A percentile compares a stretch with the other conserved stretches of the same genome.
Evolutionary conservation across 2,113 vertebrate genomes (phyloP).

Genomic region (Gallinago jamesoni): DNA sequence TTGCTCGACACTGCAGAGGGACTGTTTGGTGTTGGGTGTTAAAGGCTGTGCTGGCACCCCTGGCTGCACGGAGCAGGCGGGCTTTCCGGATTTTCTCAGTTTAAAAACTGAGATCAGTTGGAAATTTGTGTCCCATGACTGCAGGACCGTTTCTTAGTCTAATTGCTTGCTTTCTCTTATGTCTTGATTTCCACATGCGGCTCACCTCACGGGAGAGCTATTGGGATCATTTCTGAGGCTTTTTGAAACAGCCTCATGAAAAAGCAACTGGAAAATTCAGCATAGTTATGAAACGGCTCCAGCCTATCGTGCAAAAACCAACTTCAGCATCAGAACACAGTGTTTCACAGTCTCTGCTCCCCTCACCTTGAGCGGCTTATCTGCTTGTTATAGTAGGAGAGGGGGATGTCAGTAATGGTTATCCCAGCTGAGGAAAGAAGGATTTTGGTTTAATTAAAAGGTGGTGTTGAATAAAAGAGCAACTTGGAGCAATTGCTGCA

Average conservation of each 20-base stretch:
- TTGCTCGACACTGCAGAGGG: neutral
- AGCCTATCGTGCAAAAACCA: neutral
- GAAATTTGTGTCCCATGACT: neutral
- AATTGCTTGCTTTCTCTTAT: neutral
- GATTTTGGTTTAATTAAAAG: neutral
- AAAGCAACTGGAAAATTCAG: neutral
- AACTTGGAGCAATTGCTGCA: neutral
- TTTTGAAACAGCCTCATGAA: neutral
- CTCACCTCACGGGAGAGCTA: neutral
- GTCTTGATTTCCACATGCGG: neutral
- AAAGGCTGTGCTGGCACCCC: neutral
- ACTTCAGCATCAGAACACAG: neutral
- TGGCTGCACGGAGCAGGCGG: neutral
- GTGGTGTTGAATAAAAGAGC: neutral
- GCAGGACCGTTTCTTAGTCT: neutral
- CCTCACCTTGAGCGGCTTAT: rapidly evolving
- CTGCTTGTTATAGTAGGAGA: neutral
- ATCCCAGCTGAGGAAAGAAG: neutral
- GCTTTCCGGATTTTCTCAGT: neutral
- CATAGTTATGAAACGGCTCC: neutral
- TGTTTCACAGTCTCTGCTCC: neutral
- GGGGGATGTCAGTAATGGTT: neutral
- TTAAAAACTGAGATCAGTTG: neutral
- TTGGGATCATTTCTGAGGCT: neutral
- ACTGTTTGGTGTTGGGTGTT: neutral